These are phyloP conservation scores for Eretmocerus hayati DNA, from an alignment of 2,888 invertebrate genomes.

Conservation along the genomic window DNA sequence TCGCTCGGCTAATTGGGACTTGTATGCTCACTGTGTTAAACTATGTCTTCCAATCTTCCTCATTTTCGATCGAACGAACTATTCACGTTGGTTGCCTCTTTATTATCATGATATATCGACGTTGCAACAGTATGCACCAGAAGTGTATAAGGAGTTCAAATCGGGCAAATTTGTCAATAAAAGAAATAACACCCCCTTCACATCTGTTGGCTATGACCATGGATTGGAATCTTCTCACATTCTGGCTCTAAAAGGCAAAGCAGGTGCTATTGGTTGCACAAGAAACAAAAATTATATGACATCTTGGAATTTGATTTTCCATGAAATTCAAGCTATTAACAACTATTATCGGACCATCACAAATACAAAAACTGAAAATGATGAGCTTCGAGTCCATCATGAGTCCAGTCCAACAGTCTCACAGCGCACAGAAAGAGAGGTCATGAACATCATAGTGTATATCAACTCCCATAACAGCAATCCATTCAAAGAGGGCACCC, in stretches of 20 bases:
- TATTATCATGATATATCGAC: neutral
- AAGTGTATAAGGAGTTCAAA: neutral
- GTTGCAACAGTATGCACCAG: neutral
- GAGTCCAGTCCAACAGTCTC: neutral
- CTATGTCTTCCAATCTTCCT: neutral
- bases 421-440: slow-evolving; percentile 5
- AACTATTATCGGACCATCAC: slow-evolving; percentile 7
- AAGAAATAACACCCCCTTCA: slow-evolving; percentile 4
- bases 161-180: slow-evolving; percentile 1
- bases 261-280: slow-evolving; percentile 9
- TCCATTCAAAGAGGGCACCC: neutral
- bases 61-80: neutral
- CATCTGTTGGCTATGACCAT: slow-evolving; percentile 8
- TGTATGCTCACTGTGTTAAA: neutral
- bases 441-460: slow-evolving; percentile 6
- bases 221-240: slow-evolving; percentile 14
- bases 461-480: neutral
- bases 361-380: neutral
- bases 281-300: slow-evolving; percentile 2
- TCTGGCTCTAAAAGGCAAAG: slow-evolving; percentile 3
- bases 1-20: neutral
- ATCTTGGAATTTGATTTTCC: slow-evolving; percentile 3
- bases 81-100: neutral
- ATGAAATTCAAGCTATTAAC: neutral
- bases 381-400: slow-evolving; percentile 7